Evolutionary conservation across 2,797 vertebrate species (phyloP).

Genomic region (Tauraco hartlaubi): DNA sequence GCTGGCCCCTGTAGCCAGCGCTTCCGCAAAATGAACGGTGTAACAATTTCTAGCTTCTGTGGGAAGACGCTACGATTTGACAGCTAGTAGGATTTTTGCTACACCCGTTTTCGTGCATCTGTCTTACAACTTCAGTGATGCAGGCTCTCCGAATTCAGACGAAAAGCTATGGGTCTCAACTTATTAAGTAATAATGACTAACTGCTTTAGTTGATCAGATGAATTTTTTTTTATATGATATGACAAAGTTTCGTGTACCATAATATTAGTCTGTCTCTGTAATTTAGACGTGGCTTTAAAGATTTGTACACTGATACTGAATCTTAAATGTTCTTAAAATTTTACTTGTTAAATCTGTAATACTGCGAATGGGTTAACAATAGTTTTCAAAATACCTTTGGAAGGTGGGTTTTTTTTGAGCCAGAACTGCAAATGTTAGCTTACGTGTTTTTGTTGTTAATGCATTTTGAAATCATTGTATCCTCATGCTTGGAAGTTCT

Average conservation of each 20-base stretch:
- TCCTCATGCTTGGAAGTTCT: background rate
- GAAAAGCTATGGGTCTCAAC: background rate
- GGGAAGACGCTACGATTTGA: background rate
- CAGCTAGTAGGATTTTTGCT: background rate
- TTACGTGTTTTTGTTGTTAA: background rate
- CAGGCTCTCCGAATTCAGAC: background rate
- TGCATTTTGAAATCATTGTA: background rate
- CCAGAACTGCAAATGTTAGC: background rate
- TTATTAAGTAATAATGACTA: background rate
- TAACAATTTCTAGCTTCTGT: background rate
- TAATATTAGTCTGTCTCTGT: background rate
- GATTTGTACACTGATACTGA: background rate
- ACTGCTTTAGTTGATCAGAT: background rate
- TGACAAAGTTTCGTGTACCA: accelerated
- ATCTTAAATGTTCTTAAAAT: background rate
- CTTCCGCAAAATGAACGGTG: accelerated
- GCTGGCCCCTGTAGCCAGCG: accelerated
- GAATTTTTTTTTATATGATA: background rate
- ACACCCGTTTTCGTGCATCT: accelerated
- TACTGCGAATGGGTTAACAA: background rate
- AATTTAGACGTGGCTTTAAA: background rate
- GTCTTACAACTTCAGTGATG: accelerated
- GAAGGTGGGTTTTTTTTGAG: background rate
- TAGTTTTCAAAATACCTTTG: background rate
- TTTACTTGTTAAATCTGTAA: background rate